These are phyloP conservation scores for Limnodromus scolopaceus DNA, from an alignment of 2,797 vertebrate species.

Conservation along the genomic window DNA sequence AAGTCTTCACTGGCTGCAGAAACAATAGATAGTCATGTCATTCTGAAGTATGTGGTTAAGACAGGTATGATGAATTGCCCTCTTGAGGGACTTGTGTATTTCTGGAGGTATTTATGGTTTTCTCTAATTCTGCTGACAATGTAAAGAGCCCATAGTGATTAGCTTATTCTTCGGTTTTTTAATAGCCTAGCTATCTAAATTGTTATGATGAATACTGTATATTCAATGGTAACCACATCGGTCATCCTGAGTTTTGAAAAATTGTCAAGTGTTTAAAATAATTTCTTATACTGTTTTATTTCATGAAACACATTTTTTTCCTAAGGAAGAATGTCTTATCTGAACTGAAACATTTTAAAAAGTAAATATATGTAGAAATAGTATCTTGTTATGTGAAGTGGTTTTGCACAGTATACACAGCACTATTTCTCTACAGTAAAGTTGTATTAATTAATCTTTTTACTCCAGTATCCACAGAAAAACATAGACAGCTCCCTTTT, in stretches of 20 bases:
- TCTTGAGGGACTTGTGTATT: background rate
- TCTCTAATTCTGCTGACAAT: background rate
- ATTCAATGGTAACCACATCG: background rate
- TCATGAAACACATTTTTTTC: background rate
- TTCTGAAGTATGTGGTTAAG: background rate
- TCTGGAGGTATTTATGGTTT: background rate
- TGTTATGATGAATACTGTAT: background rate
- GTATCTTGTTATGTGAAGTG: background rate
- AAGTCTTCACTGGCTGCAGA: background rate
- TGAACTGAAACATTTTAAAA: fast-evolving
- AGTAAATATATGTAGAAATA: background rate
- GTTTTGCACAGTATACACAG: background rate
- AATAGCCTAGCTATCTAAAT: background rate
- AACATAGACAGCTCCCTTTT: background rate
- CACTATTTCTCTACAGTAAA: background rate
- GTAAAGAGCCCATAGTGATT: background rate
- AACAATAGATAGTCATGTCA: background rate
- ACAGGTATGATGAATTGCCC: background rate
- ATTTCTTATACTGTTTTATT: background rate
- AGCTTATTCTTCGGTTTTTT: background rate
- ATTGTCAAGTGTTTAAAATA: background rate
- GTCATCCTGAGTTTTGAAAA: background rate
- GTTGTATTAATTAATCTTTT: background rate
- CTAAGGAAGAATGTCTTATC: background rate
- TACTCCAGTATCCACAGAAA: background rate